phyloP scores from a whole-genome alignment of 2,888 invertebrate genomes.

The Mesodorylaimus sp. region DNA sequence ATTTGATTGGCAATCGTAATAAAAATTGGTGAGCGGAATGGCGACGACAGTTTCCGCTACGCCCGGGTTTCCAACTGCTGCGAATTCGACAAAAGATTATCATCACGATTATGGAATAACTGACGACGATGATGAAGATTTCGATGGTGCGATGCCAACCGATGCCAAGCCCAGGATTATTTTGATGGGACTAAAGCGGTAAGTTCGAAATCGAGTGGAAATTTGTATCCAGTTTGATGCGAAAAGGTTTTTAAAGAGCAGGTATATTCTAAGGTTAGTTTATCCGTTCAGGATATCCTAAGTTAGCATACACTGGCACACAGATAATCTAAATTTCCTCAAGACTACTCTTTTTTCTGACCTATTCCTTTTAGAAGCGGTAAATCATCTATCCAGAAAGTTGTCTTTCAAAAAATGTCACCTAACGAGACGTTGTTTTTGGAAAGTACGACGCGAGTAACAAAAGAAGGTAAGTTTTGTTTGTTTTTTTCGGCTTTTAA shows the following conservation, averaged over 20 bases:
- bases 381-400: slow-evolving; percentile 97
- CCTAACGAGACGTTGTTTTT: slow-evolving; percentile 96
- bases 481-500: not conserved
- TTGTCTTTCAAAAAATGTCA: slow-evolving; percentile 99
- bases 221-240: not conserved
- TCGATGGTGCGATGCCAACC: not conserved
- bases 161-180: slow-evolving; percentile 20
- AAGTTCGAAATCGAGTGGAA: not conserved
- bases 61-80: too few relatives aligned
- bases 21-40: too few relatives aligned
- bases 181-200: slow-evolving; percentile 27
- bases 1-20: too few relatives aligned
- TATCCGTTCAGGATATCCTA: too few relatives aligned
- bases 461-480: slow-evolving; percentile 52
- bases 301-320: too few relatives aligned
- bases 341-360: too few relatives aligned
- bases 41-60: too few relatives aligned
- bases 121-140: not conserved
- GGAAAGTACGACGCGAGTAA: slow-evolving; percentile 93
- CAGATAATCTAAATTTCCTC: not conserved
- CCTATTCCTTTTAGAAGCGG: slow-evolving; percentile 50
- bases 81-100: too few relatives aligned
- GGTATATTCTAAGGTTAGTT: too few relatives aligned
- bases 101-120: too few relatives aligned
- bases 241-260: too few relatives aligned